Evolutionary conservation across 1,140 invertebrate species (phyloP).

Genomic region (Drosophila parvula): DNA sequence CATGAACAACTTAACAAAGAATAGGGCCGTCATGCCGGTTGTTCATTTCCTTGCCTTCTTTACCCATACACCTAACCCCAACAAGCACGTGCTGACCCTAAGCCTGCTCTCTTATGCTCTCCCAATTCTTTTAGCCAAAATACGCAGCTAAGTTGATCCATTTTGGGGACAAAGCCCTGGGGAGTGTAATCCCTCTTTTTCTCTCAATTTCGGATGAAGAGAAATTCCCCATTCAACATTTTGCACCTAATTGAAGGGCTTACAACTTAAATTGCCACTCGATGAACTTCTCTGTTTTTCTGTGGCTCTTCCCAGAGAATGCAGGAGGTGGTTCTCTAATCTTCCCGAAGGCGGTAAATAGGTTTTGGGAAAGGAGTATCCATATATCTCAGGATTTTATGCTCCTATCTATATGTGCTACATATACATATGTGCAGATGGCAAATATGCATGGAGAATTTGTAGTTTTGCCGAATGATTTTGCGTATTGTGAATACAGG

Average conservation of each 20-base stretch:
- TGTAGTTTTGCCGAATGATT: slow-evolving; percentile 67
- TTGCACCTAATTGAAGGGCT: slow-evolving; percentile 56
- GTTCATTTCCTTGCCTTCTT: too few relatives aligned
- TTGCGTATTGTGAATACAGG: slow-evolving; percentile 49
- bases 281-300: slow-evolving; percentile 34
- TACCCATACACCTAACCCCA: too few relatives aligned
- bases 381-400: not conserved
- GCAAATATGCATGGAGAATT: slow-evolving; percentile 65
- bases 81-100: too few relatives aligned
- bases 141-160: too few relatives aligned
- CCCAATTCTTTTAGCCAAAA: too few relatives aligned
- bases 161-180: too few relatives aligned
- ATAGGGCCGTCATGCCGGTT: too few relatives aligned
- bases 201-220: too few relatives aligned
- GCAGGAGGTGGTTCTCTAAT: too few relatives aligned
- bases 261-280: slow-evolving; percentile 55
- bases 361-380: not conserved
- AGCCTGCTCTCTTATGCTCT: too few relatives aligned
- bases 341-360: too few relatives aligned
- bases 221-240: slow-evolving; percentile 20
- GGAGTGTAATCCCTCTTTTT: not conserved
- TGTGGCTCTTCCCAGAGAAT: slow-evolving; percentile 6
- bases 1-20: too few relatives aligned
- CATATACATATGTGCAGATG: slow-evolving; percentile 24
- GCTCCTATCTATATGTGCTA: slow-evolving; percentile 10